phyloP scores from a whole-genome alignment of 2,797 vertebrate genomes.

The Diplodus puntazzo region DNA sequence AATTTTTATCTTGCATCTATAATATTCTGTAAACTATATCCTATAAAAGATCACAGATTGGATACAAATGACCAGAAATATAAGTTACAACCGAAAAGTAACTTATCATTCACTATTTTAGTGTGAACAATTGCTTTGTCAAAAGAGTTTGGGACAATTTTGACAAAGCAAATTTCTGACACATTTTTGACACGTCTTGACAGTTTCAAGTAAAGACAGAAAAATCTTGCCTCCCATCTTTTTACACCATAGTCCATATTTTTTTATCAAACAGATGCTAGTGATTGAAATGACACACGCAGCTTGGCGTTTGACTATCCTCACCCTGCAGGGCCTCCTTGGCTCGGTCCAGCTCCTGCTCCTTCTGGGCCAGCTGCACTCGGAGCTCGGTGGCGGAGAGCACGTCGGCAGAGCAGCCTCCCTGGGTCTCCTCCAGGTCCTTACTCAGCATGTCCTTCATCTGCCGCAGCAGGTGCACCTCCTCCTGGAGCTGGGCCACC shows the following conservation, averaged over 20 bases:
- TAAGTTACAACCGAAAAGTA: no score
- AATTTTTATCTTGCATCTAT: no score
- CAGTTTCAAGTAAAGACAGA: neutral
- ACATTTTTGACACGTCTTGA: neutral
- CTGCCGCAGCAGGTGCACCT: conserved; percentile 95
- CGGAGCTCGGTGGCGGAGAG: conserved; percentile 95
- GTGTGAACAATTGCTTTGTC: neutral
- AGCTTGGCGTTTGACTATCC: conserved; percentile 31
- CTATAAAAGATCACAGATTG: no score
- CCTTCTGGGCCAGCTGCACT: conserved; percentile 96
- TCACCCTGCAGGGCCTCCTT: conserved; percentile 97
- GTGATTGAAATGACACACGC: conserved; percentile 26
- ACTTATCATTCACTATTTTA: neutral
- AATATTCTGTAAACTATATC: no score
- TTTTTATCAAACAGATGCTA: neutral
- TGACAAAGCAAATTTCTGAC: neutral
- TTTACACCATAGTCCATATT: neutral
- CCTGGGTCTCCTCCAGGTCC: conserved; percentile 94
- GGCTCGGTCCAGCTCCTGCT: conserved; percentile 95
- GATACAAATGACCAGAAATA: no score
- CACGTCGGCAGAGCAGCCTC: conserved; percentile 91
- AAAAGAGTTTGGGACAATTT: neutral
- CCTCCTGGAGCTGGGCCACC: conserved; percentile 96
- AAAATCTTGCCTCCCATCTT: neutral
- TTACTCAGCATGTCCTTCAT: conserved; percentile 99